These are phyloP conservation scores for Coelopa frigida DNA, from an alignment of 1,140 invertebrate genomes.

Conservation along the genomic window DNA sequence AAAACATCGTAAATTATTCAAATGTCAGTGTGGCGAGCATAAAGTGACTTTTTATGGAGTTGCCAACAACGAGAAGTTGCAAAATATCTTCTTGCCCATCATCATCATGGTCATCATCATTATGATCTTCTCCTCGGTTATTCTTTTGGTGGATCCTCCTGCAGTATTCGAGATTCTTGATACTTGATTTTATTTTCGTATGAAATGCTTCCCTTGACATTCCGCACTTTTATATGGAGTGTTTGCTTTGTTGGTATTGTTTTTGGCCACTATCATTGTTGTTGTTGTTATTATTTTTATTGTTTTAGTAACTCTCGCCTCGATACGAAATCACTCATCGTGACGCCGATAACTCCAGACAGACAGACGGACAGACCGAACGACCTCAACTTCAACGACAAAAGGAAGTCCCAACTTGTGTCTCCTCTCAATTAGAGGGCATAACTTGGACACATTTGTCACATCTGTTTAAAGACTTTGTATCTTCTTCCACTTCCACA, in stretches of 20 bases:
- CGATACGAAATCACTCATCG: no score
- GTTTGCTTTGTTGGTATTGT: conserved; percentile 6
- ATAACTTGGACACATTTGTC: conserved; percentile 9
- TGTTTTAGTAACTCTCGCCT: no score
- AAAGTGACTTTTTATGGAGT: conserved; percentile 19
- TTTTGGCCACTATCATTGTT: neutral
- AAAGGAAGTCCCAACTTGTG: conserved; percentile 27
- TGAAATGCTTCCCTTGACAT: neutral
- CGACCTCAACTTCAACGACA: no score
- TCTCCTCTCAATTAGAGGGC: conserved; percentile 2
- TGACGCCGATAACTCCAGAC: no score
- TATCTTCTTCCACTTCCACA: no score
- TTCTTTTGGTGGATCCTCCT: neutral
- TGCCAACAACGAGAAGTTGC: conserved; percentile 6
- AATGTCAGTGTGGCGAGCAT: conserved; percentile 31
- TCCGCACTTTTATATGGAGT: neutral
- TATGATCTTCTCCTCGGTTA: no score
- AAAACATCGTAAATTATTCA: conserved; percentile 43
- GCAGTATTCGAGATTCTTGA: neutral
- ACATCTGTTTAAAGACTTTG: conserved; percentile 13
- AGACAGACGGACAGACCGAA: no score
- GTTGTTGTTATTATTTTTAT: no score
- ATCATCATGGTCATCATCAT: no score
- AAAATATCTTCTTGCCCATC: no score
- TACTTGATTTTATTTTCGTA: neutral